A percentile compares a stretch with the other conserved stretches of the same genome.
Evolutionary conservation across 35 echinoderm and acorn worm genomes (phyloP).

Genomic region (Anneissia japonica): DNA sequence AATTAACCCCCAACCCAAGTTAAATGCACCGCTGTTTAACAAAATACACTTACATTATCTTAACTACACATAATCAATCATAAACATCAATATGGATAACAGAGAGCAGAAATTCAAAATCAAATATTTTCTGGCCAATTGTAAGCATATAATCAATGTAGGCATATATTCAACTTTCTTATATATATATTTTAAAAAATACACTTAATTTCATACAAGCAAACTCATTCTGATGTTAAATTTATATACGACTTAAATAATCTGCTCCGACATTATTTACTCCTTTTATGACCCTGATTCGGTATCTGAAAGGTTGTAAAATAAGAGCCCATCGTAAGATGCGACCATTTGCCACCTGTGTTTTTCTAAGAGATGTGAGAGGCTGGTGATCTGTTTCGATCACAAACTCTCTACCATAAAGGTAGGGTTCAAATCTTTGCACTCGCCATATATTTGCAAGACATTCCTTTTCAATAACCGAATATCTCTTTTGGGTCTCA

Average conservation of each 20-base stretch:
- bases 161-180: too few species aligned
- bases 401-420: conserved; percentile 39
- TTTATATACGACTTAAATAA: conserved; percentile 30
- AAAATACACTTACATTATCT: too few species aligned
- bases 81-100: too few species aligned
- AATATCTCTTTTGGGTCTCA: not conserved
- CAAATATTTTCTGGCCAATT: too few species aligned
- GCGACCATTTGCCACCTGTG: conserved; percentile 30
- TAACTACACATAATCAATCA: too few species aligned
- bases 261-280: conserved; percentile 51
- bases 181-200: too few species aligned
- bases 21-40: too few species aligned
- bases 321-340: conserved; percentile 52
- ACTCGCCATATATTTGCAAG: conserved; percentile 48
- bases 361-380: conserved; percentile 1
- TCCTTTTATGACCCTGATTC: conserved; percentile 46
- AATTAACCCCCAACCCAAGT: too few species aligned
- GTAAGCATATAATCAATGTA: too few species aligned
- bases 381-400: conserved; percentile 47
- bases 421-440: conserved; percentile 36
- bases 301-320: conserved; percentile 38
- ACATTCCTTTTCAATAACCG: conserved; percentile 37
- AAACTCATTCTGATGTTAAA: too few species aligned
- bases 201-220: too few species aligned
- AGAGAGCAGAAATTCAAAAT: too few species aligned